These are phyloP conservation scores for Archips crataeganus DNA, from an alignment of 2,888 invertebrate genomes.

Conservation along the genomic window DNA sequence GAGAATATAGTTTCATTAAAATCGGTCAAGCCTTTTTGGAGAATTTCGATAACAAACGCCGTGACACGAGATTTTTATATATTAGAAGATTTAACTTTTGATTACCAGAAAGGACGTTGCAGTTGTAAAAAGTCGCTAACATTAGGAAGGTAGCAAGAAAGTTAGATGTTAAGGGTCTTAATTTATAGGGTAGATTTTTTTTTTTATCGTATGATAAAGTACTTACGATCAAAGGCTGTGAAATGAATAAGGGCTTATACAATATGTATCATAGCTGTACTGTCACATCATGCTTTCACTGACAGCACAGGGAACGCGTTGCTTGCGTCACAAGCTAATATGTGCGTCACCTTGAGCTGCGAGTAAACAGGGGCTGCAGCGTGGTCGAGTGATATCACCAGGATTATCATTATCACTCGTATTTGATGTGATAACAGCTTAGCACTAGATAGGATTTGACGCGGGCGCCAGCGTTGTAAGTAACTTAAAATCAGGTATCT, in stretches of 20 bases:
- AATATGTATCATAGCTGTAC: background rate
- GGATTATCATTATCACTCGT: conserved; percentile 67
- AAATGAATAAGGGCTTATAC: conserved; percentile 1
- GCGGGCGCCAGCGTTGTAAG: conserved; percentile 54
- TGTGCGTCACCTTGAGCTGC: conserved; percentile 48
- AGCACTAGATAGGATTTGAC: conserved; percentile 57
- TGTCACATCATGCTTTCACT: conserved; percentile 30
- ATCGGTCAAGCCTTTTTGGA: no score
- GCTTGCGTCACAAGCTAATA: conserved; percentile 43
- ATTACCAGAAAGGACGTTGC: background rate
- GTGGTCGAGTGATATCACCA: conserved; percentile 64
- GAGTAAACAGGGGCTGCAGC: conserved; percentile 57
- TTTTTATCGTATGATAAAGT: no score
- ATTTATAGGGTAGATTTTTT: background rate
- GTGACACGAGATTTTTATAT: no score
- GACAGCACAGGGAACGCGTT: conserved; percentile 28
- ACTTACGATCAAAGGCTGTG: background rate
- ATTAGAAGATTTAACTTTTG: no score
- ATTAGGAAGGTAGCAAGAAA: no score
- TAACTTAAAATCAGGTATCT: background rate
- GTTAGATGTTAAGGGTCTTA: background rate
- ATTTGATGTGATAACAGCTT: conserved; percentile 39
- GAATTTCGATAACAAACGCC: no score
- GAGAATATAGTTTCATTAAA: no score
- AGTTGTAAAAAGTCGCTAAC: background rate